These are phyloP conservation scores for Pterobdella sp. DNA, from an alignment of 2,888 invertebrate species.

Conservation along the genomic window DNA sequence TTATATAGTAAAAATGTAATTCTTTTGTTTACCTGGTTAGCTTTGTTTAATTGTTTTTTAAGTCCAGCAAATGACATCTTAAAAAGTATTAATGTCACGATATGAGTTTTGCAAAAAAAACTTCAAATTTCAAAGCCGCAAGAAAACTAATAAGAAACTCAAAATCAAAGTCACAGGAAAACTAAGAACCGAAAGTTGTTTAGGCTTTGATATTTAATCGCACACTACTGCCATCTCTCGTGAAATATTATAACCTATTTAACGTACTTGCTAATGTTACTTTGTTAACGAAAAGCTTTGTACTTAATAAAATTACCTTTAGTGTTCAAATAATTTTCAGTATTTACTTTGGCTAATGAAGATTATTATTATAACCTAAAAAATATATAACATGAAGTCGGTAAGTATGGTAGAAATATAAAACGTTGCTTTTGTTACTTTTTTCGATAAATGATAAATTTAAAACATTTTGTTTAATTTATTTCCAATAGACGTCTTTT, in stretches of 20 bases:
- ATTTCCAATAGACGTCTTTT: neutral
- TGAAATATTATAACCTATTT: neutral
- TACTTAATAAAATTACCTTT: too few relatives aligned
- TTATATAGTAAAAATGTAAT: too few relatives aligned
- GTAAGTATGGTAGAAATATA: too few relatives aligned
- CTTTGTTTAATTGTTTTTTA: conserved; percentile 31
- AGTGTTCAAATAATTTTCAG: too few relatives aligned
- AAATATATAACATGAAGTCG: too few relatives aligned
- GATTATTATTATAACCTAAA: neutral
- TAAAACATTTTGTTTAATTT: neutral
- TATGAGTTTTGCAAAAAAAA: conserved; percentile 5
- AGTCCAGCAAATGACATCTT: conserved; percentile 31
- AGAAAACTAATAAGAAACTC: neutral
- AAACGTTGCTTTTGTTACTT: neutral
- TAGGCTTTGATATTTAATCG: neutral
- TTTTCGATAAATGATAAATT: neutral
- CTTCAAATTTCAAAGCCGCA: neutral
- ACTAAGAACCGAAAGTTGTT: neutral
- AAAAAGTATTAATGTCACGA: neutral
- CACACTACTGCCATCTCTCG: conserved; percentile 2
- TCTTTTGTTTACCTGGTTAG: conserved; percentile 25
- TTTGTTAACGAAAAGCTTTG: too few relatives aligned
- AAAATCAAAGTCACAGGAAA: neutral
- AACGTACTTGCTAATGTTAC: too few relatives aligned
- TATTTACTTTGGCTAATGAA: neutral